phyloP scores from a whole-genome alignment of 1,140 invertebrate genomes.

The Ceratoteleas bidentatus region DNA sequence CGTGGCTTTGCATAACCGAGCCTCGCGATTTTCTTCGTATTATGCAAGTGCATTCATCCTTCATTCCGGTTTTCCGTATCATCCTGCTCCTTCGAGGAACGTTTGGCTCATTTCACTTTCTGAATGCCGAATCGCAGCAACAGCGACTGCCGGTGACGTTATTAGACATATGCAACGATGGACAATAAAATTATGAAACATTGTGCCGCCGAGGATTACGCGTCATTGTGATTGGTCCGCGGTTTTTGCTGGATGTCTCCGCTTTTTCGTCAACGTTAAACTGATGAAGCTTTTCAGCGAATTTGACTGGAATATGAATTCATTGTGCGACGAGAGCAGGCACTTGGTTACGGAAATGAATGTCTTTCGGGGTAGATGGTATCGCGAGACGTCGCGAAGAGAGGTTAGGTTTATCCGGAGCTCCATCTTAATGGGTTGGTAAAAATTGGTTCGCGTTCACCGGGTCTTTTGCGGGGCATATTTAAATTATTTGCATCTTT shows the following conservation, averaged over 20 bases:
- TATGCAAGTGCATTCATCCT: conserved; percentile 66
- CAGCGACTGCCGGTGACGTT: conserved; percentile 42
- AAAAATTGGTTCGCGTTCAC: too few relatives aligned
- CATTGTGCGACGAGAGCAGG: too few relatives aligned
- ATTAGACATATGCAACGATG: conserved; percentile 49
- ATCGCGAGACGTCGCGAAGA: too few relatives aligned
- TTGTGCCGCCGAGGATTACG: conserved; percentile 18
- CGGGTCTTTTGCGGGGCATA: too few relatives aligned
- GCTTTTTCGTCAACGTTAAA: too few relatives aligned
- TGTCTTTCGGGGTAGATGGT: too few relatives aligned
- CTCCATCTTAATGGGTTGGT: too few relatives aligned
- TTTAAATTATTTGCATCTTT: too few relatives aligned
- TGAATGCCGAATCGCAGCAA: conserved; percentile 60
- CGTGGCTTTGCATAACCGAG: conserved; percentile 68
- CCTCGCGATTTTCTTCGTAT: conserved; percentile 65
- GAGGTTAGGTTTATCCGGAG: too few relatives aligned
- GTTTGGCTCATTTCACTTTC: conserved; percentile 60
- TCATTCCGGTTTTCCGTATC: conserved; percentile 50
- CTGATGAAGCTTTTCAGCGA: too few relatives aligned
- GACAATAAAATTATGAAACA: conserved; percentile 55
- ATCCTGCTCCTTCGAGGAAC: conserved; percentile 36
- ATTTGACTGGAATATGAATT: too few relatives aligned
- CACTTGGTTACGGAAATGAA: too few relatives aligned
- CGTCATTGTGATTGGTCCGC: conserved; percentile 32
- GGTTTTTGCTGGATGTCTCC: background rate